Base-by-base conservation (phyloP, 1,140 invertebrate species). In the Lycorma delicatula region DNA sequence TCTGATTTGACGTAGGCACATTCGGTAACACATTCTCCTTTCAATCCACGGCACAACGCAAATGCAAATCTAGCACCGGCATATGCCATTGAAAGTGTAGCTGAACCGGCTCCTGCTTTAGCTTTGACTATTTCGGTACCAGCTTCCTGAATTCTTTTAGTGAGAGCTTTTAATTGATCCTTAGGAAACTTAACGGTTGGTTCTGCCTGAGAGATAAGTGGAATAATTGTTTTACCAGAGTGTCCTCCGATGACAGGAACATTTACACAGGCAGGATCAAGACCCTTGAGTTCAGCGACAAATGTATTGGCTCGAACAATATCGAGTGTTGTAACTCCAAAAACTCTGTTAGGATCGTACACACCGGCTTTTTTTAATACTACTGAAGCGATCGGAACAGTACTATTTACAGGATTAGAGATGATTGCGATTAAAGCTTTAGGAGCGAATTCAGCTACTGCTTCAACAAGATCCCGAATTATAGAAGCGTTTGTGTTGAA, bases 121-220 rank as follows among this genome's bases (percentile, higher is more conserved):
- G 97, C 97, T 73, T 99, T 97, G 4, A 99, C 97, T 22, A 99
- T 94, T 79, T 99, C 97, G 60, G 97, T 99, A 62, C 96, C 96
- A 62, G 97, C 97, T 74, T 99, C 96, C 74, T 87, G 78, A 66
- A 97, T 96, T 62, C 93, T 83, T 61, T 81, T 80, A 3, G 91
- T 94, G 31, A 97, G 75, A 26, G 86, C 85, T 65, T 91, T 83
- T 25, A 92, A 77, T 65, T 84, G 67, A 58, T 78, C 84, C 63
- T 81, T 74, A 62, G 87, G 83, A 73, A 94, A 87, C 20, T 77
- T 73, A 2, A 85, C 34, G 3, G 80, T 73, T 1, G 96, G 97
- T 56, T 84, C 84, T 62, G 84, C 81, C 76, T 97, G 94, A 25
- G 93, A 97, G 46, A 98, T 85, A 26, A 99, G 68, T 1, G 97